A percentile compares a stretch with the other conserved stretches of the same genome.
phyloP scores from a whole-genome alignment of 2,113 vertebrate genomes.

The Paralichthys olivaceus region DNA sequence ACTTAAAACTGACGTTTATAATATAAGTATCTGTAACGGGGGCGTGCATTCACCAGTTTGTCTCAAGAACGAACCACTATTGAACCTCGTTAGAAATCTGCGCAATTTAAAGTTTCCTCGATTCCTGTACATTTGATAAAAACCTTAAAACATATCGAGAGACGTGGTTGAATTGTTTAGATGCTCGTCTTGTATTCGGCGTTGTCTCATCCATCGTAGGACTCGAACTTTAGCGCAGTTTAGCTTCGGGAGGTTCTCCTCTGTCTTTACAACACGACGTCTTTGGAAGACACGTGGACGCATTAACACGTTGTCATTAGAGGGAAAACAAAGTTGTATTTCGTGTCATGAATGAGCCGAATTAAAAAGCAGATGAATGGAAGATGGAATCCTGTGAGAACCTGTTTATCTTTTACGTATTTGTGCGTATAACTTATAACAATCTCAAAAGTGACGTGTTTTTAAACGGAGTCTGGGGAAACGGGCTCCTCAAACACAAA shows the following conservation, averaged over 20 bases:
- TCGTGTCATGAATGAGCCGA: neutral
- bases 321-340: accelerated
- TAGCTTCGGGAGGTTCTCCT: accelerated
- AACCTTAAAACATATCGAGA: accelerated
- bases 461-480: neutral
- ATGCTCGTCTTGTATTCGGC: neutral
- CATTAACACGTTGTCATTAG: neutral
- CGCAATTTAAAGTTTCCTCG: accelerated
- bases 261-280: neutral
- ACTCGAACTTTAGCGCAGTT: accelerated
- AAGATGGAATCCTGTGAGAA: neutral
- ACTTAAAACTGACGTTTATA: too few species aligned
- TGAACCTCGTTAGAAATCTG: neutral
- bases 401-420: accelerated
- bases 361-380: neutral
- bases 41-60: neutral
- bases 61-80: neutral
- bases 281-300: constrained; percentile 1
- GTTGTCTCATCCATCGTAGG: accelerated
- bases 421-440: neutral
- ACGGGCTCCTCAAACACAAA: neutral
- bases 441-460: neutral
- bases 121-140: neutral
- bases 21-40: too few species aligned
- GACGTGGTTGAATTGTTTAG: accelerated